phyloP scores from a whole-genome alignment of 23 tunicate species.

The Styela clava region DNA sequence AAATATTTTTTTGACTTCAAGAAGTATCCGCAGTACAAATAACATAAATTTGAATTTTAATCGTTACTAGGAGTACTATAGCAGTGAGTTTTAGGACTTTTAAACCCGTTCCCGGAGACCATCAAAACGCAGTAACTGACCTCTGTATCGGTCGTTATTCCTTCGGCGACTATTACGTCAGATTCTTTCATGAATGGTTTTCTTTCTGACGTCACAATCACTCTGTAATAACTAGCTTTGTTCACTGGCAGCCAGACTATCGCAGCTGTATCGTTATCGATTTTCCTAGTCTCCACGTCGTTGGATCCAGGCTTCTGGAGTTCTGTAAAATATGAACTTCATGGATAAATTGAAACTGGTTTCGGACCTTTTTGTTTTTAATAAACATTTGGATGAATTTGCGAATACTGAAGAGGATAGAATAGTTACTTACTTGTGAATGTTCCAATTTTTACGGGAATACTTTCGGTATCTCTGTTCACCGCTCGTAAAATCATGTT shows the following conservation, averaged over 20 bases:
- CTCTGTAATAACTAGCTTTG: conserved; percentile 66
- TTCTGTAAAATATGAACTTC: conserved; percentile 54
- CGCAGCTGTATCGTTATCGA: conserved; percentile 45
- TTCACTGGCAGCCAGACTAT: conserved; percentile 62
- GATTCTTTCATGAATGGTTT: conserved; percentile 21
- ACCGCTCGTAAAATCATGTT: conserved; percentile 41
- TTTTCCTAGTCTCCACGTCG: conserved; percentile 42
- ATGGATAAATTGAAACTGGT: too few species aligned
- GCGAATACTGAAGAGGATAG: too few species aligned
- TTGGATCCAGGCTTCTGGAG: conserved; percentile 47
- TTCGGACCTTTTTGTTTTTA: too few species aligned
- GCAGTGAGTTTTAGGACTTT: too few species aligned
- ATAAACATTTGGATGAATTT: too few species aligned
- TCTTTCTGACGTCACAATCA: conserved; percentile 44
- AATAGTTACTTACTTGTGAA: conserved; percentile 82
- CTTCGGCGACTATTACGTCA: conserved; percentile 17
- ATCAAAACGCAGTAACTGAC: too few species aligned
- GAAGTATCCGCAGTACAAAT: too few species aligned
- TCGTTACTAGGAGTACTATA: too few species aligned
- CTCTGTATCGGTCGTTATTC: conserved; percentile 65
- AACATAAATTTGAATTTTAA: too few species aligned
- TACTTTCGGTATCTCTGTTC: conserved; percentile 67
- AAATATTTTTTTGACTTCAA: too few species aligned
- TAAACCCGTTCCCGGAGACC: too few species aligned
- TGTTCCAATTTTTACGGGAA: conserved; percentile 43